Percentiles rank a stretch among this genome's conserved stretches.
phyloP scores from a whole-genome alignment of 2,888 invertebrate species.

The Sabatieria punctata region DNA sequence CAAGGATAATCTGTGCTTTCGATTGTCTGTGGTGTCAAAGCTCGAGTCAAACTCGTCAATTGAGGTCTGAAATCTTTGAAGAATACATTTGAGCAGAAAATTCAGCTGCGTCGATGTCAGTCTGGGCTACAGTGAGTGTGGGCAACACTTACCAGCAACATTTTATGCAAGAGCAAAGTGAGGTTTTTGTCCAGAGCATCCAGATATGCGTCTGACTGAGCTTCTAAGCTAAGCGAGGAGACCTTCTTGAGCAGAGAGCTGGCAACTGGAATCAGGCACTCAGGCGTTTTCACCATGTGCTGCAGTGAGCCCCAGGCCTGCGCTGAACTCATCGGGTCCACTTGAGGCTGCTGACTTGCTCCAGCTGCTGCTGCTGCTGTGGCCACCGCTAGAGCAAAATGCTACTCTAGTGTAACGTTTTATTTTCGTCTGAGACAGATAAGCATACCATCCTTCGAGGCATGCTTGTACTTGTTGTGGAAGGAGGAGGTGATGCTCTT shows the following conservation, averaged over 20 bases:
- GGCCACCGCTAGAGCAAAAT: too few relatives aligned
- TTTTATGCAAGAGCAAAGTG: conserved; percentile 37
- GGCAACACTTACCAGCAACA: conserved; percentile 35
- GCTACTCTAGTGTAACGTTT: too few relatives aligned
- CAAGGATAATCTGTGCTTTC: conserved; percentile 32
- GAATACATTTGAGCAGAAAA: not conserved
- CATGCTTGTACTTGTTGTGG: too few relatives aligned
- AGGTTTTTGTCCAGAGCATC: too few relatives aligned
- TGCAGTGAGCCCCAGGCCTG: conserved; percentile 40
- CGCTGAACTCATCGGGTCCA: conserved; percentile 26
- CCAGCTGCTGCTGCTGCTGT: too few relatives aligned
- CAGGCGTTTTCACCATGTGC: conserved; percentile 42
- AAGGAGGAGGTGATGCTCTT: too few relatives aligned
- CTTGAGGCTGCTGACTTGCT: too few relatives aligned
- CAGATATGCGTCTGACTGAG: too few relatives aligned
- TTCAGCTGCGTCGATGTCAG: too few relatives aligned
- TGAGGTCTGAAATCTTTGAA: conserved; percentile 35
- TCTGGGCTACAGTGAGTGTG: too few relatives aligned
- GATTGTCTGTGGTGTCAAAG: conserved; percentile 21
- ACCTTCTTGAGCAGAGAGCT: conserved; percentile 33
- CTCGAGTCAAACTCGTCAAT: conserved; percentile 30
- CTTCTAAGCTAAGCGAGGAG: conserved; percentile 12
- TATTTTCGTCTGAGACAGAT: too few relatives aligned
- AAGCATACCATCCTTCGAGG: too few relatives aligned
- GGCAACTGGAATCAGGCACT: conserved; percentile 42